Base-by-base conservation (phyloP, 2,797 vertebrate genomes). In the Otolemur crassicaudatus region DNA sequence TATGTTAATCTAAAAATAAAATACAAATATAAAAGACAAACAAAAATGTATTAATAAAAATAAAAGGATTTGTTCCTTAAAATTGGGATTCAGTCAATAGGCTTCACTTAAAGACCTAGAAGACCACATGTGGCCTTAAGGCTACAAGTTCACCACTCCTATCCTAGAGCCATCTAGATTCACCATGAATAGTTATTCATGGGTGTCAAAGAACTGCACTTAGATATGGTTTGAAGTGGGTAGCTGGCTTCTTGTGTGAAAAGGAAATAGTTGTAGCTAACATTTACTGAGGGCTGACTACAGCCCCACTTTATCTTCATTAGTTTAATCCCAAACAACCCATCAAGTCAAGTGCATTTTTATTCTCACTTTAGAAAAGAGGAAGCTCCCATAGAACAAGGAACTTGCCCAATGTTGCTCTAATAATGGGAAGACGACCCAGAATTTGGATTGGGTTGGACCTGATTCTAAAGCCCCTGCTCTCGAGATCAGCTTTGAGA, bases 281-380 rank as follows among this genome's bases (percentile, higher is more conserved):
- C 37, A 40, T 31, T 56, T 46, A 84, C 11, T 37, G 70, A 88
- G 22, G 63, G 65, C 43, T 87, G 72, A 94, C n/a, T 80, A 37
- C 8, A 34, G 40, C 40, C 43, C 22, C 72, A 3, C 34, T 65
- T 53, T 72, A 63, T 40, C 75, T 53, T 43, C 17, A 16, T 65
- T 67, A 87, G 27, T 67, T 95, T 65, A 83, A 92, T 90, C 31
- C 80, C 67, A 63, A 94, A 83, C 27, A 95, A 58, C 20, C 2
- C 56, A 82, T 81, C 40, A 70, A 77, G 20, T n/a, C 72, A 86
- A 87, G 72, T 61, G 29, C 83, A 31, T 37, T 94, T 34, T 92
- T n/a, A 92, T 94, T 19, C 9, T 88, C 29, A 58, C 37, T 82
- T 95, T 65, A 91, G 43, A 65, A 87, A 92, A 72, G n/a, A 82